These are phyloP conservation scores for Scelioninae gen. 1 DNA, from an alignment of 2,888 invertebrate species.

Conservation along the genomic window DNA sequence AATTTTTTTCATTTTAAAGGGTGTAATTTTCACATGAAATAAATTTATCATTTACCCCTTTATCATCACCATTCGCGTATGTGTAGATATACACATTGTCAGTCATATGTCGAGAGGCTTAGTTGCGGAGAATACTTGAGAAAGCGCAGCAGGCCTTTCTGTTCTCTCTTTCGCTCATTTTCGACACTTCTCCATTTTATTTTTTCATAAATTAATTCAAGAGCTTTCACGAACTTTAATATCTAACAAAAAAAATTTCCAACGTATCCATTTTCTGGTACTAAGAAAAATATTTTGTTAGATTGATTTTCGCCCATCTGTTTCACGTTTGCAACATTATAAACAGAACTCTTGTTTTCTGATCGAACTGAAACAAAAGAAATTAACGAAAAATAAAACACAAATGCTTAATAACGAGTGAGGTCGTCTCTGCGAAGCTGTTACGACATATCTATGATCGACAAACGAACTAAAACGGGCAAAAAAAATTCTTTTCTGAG, in stretches of 20 bases:
- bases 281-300: conserved; percentile 37
- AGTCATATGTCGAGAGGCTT: conserved; percentile 8
- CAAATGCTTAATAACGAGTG: not conserved
- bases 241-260: not conserved
- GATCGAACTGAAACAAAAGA: not conserved
- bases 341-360: too few relatives aligned
- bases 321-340: not conserved
- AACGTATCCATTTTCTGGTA: conserved; percentile 39
- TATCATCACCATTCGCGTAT: too few relatives aligned
- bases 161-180: conserved; percentile 25
- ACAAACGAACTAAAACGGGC: conserved; percentile 73
- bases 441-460: conserved; percentile 78
- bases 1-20: not conserved
- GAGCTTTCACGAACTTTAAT: conserved; percentile 18
- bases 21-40: too few relatives aligned
- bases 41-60: too few relatives aligned
- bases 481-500: conserved; percentile 76
- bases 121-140: not conserved
- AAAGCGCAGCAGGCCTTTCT: conserved; percentile 40
- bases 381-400: not conserved
- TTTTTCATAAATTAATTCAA: conserved; percentile 17
- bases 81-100: not conserved
- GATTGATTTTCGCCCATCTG: not conserved
- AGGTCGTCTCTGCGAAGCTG: conserved; percentile 73
- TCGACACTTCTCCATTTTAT: conserved; percentile 13